Conservation (phyloP, 2,888 invertebrate genomes). For the Cerceris rybyensis region DNA sequence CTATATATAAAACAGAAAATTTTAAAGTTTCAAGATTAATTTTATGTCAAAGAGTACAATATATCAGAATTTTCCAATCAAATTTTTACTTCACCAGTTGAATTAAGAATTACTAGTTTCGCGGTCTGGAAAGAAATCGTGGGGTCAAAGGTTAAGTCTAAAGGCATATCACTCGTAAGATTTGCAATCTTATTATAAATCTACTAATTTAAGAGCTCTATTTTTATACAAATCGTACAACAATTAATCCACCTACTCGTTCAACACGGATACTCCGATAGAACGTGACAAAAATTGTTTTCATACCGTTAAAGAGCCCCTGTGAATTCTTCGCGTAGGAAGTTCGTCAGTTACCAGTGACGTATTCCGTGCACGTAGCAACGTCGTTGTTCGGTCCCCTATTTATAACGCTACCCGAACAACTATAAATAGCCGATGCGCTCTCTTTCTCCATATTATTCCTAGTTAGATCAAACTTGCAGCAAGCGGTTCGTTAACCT, state of each 20-base stretch:
- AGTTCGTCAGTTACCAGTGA: constrained; percentile 7
- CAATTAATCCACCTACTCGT: too few relatives aligned
- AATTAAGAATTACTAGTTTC: too few relatives aligned
- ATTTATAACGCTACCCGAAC: constrained; percentile 11
- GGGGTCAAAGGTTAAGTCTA: too few relatives aligned
- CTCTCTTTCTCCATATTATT: constrained; percentile 4
- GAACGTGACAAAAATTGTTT: background rate
- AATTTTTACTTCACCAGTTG: too few relatives aligned
- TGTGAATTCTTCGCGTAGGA: background rate
- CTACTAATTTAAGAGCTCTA: background rate
- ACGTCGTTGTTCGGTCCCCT: background rate
- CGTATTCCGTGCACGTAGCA: background rate
- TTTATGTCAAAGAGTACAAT: too few relatives aligned
- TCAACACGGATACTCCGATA: too few relatives aligned
- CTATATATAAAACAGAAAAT: too few relatives aligned
- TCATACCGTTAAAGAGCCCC: background rate
- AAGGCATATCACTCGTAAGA: too few relatives aligned
- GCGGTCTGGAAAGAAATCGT: too few relatives aligned
- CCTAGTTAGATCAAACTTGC: constrained; percentile 2
- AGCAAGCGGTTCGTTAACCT: background rate
- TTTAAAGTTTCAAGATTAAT: too few relatives aligned
- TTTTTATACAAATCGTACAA: background rate
- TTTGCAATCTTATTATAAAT: too few relatives aligned
- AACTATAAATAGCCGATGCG: constrained; percentile 7
- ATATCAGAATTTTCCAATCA: too few relatives aligned